Conservation (phyloP, 2,113 vertebrate genomes). For the Microcebus tavaratra region DNA sequence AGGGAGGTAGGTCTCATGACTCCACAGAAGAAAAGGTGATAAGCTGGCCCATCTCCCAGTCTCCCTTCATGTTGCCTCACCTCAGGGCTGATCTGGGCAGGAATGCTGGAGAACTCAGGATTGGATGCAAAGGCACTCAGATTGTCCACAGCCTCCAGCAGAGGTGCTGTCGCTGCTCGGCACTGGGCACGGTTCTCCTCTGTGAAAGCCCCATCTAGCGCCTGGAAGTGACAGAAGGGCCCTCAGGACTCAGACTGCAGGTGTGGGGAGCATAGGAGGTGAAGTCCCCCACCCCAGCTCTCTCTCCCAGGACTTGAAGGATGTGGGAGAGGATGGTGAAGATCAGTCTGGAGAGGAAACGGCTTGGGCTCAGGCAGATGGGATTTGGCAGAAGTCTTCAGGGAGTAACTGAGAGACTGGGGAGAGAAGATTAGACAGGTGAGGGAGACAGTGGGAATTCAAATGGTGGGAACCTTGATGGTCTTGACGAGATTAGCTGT, state of each 20-base stretch:
- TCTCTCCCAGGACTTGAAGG: not conserved
- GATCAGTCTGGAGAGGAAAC: not conserved
- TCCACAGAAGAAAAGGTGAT: not conserved
- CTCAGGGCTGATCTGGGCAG: conserved; percentile 96
- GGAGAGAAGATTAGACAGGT: not conserved
- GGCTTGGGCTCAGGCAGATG: not conserved
- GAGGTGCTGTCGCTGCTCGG: conserved; percentile 92
- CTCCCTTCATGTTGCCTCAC: conserved; percentile 72
- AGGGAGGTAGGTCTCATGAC: not conserved
- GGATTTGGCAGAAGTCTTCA: not conserved
- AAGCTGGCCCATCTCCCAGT: not conserved
- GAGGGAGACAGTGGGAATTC: not conserved
- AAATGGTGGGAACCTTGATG: conserved; percentile 91
- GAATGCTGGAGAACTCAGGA: conserved; percentile 96
- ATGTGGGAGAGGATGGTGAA: not conserved
- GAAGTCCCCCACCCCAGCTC: not conserved
- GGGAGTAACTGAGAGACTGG: not conserved
- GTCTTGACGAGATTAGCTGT: conserved; percentile 98
- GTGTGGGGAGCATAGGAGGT: not conserved
- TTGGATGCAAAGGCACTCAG: conserved; percentile 97
- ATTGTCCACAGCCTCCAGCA: conserved; percentile 97
- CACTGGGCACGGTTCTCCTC: conserved; percentile 95
- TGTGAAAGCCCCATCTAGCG: conserved; percentile 95
- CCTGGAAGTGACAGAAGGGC: conserved; percentile 82
- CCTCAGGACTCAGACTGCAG: not conserved